These are phyloP conservation scores for Pseudomyrmex flavicornis DNA, from an alignment of 1,140 invertebrate genomes.

Conservation along the genomic window DNA sequence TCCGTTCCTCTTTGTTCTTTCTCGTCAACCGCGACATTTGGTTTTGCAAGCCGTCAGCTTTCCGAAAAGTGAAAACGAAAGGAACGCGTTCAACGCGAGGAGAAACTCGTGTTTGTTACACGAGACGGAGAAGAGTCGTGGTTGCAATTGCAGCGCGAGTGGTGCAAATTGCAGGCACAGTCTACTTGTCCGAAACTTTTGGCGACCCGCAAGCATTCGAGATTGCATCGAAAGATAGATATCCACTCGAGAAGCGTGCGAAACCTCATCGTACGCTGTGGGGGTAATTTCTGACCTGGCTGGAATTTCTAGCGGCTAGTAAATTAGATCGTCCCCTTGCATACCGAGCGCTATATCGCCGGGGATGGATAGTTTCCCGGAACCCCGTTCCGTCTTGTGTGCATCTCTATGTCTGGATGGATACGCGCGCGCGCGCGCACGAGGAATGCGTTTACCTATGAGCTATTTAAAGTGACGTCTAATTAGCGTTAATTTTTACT, in stretches of 20 bases:
- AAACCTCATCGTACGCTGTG: slow-evolving; percentile 8
- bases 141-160: slow-evolving; percentile 30
- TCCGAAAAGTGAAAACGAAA: slow-evolving; percentile 35
- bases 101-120: slow-evolving; percentile 64
- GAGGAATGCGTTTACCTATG: slow-evolving; percentile 24
- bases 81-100: slow-evolving; percentile 20
- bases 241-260: slow-evolving; percentile 4
- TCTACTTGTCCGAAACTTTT: slow-evolving; percentile 41
- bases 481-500: too few species aligned
- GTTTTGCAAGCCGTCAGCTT: slow-evolving; percentile 16
- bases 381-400: neutral
- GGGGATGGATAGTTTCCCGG: neutral
- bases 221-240: slow-evolving; percentile 43
- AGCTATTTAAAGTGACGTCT: too few species aligned
- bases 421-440: neutral
- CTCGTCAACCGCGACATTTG: neutral
- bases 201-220: slow-evolving; percentile 19
- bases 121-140: slow-evolving; percentile 1
- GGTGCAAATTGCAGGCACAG: neutral
- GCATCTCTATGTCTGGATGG: neutral
- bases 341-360: slow-evolving; percentile 52
- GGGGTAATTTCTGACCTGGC: slow-evolving; percentile 58
- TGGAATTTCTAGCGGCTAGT: slow-evolving; percentile 64
- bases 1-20: neutral
- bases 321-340: slow-evolving; percentile 64